These are phyloP conservation scores for Gerris lacustris DNA, from an alignment of 2,888 invertebrate genomes.

Conservation along the genomic window DNA sequence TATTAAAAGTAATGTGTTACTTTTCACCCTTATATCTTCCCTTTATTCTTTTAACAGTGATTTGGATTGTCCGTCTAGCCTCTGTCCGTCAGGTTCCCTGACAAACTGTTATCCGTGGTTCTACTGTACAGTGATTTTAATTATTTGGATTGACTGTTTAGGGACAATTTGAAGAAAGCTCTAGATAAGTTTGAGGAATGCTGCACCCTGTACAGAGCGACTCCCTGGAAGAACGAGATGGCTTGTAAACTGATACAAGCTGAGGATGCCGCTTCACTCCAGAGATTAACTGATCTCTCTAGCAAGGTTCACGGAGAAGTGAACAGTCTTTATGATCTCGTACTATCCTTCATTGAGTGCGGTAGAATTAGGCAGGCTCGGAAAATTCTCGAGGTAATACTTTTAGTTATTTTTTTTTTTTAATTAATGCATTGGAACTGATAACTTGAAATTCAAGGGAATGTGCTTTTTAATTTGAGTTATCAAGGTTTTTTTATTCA, in stretches of 20 bases:
- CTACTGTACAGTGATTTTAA: too few relatives aligned
- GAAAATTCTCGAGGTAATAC: constrained; percentile 56
- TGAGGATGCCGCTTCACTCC: constrained; percentile 67
- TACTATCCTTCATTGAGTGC: constrained; percentile 70
- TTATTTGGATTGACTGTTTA: constrained; percentile 32
- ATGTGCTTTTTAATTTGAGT: too few relatives aligned
- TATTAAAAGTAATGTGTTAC: too few relatives aligned
- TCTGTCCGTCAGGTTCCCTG: too few relatives aligned
- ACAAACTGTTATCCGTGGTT: too few relatives aligned
- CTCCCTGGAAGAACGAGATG: constrained; percentile 65
- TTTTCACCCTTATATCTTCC: too few relatives aligned
- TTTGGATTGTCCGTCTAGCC: too few relatives aligned
- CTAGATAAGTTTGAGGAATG: constrained; percentile 57
- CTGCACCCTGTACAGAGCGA: constrained; percentile 51
- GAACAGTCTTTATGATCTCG: constrained; percentile 71
- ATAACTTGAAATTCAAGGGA: too few relatives aligned
- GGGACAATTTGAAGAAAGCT: constrained; percentile 54
- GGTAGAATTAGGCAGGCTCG: constrained; percentile 57
- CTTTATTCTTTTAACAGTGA: too few relatives aligned
- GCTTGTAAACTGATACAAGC: constrained; percentile 55
- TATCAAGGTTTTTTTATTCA: too few relatives aligned
- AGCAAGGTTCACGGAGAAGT: constrained; percentile 68
- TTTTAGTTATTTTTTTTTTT: background rate
- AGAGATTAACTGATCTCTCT: constrained; percentile 67
- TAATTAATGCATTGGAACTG: too few relatives aligned